Conservation (phyloP, 2,888 invertebrate genomes). For the Pteria penguin region DNA sequence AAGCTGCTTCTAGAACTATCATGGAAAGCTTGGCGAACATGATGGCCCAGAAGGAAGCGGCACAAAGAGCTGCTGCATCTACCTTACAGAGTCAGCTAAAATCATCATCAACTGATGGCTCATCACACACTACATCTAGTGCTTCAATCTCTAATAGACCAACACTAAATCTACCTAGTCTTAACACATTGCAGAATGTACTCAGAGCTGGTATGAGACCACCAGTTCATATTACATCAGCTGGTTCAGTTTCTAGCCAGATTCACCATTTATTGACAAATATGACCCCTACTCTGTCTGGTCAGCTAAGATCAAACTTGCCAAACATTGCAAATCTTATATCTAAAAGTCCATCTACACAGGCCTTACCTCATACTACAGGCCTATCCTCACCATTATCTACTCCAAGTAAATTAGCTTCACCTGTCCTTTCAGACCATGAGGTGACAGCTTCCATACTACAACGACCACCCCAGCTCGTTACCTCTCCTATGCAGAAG, state of each 20-base stretch:
- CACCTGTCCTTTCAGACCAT: background rate
- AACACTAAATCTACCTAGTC: constrained; percentile 39
- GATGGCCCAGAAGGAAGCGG: constrained; percentile 31
- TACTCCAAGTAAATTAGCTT: constrained; percentile 10
- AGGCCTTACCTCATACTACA: background rate
- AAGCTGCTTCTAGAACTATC: constrained; percentile 7
- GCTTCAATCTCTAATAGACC: constrained; percentile 23
- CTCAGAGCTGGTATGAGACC: constrained; percentile 47
- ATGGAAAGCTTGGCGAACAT: constrained; percentile 19
- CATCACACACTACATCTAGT: background rate
- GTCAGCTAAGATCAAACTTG: constrained; percentile 3
- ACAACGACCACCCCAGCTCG: constrained; percentile 3
- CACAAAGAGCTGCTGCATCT: constrained; percentile 8
- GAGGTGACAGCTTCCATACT: constrained; percentile 1
- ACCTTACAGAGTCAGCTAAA: background rate
- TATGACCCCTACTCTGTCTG: constrained; percentile 33
- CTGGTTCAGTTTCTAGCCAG: constrained; percentile 66
- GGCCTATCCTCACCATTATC: background rate
- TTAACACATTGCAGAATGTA: constrained; percentile 29
- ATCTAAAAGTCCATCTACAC: background rate
- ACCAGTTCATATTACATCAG: constrained; percentile 62
- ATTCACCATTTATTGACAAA: constrained; percentile 74
- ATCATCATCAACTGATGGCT: background rate
- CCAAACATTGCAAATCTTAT: background rate
- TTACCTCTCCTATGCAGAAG: constrained; percentile 1